Conservation (phyloP, 2,797 vertebrate genomes). For the Spinibarbus caldwelli region DNA sequence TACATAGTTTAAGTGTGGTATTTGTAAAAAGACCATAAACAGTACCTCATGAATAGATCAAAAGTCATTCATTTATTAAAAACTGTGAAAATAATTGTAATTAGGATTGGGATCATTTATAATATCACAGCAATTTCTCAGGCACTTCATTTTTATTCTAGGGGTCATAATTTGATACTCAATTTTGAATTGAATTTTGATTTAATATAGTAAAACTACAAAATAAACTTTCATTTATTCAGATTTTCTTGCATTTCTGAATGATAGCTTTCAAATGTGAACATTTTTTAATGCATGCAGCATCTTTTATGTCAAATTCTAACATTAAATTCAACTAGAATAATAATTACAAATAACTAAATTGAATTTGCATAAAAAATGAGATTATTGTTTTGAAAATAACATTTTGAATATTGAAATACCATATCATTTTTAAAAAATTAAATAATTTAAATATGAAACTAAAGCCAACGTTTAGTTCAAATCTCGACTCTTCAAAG, state of each 20-base stretch:
- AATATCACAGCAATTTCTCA: background rate
- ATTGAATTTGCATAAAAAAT: background rate
- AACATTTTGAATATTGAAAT: background rate
- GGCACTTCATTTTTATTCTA: background rate
- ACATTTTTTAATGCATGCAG: background rate
- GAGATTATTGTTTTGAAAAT: too few species aligned
- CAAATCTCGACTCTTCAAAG: background rate
- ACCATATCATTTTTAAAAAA: background rate
- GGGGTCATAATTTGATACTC: background rate
- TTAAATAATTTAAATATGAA: background rate
- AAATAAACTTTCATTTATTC: background rate
- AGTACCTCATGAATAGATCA: background rate
- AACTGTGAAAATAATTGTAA: background rate
- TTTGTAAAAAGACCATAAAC: background rate
- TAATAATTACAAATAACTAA: background rate
- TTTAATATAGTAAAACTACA: background rate
- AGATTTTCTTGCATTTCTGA: background rate
- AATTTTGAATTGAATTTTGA: background rate
- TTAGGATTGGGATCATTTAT: background rate
- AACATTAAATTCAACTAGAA: background rate
- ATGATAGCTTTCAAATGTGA: background rate
- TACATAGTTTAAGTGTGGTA: background rate
- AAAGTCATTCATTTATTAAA: background rate
- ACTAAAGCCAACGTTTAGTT: background rate
- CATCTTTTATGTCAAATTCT: background rate